Conservation (phyloP, 2,113 vertebrate species). For the Menidia beryllina region DNA sequence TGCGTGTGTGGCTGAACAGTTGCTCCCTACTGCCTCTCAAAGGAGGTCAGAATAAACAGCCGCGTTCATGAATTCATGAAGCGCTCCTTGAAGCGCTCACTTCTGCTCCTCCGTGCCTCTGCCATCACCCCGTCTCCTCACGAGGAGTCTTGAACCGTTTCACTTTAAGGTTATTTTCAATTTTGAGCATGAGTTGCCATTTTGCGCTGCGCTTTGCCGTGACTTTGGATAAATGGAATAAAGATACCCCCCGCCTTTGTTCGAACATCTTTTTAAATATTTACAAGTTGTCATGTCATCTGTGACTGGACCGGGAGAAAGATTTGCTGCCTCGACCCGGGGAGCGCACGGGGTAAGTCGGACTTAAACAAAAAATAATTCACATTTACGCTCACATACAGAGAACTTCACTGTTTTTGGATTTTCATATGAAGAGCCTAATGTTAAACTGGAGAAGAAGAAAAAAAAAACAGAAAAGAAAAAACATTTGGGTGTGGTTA, state of each 20-base stretch:
- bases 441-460: conserved; percentile 22
- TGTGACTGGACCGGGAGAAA: conserved; percentile 87
- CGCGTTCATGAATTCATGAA: conserved; percentile 28
- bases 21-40: conserved; percentile 54
- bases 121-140: conserved; percentile 23
- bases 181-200: conserved; percentile 22
- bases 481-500: conserved; percentile 71
- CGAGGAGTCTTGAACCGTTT: background rate
- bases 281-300: conserved; percentile 90
- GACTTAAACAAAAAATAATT: conserved; percentile 8
- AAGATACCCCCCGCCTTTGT: conserved; percentile 68
- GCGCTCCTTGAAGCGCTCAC: conserved; percentile 49
- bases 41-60: conserved; percentile 33
- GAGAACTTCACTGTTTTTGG: background rate
- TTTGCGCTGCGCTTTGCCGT: background rate
- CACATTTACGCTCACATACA: background rate
- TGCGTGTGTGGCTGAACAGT: background rate
- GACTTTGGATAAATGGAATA: conserved; percentile 1
- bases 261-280: conserved; percentile 74
- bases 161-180: background rate
- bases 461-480: background rate
- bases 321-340: conserved; percentile 80
- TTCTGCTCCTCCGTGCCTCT: conserved; percentile 32
- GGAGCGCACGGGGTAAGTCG: conserved; percentile 87
- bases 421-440: conserved; percentile 1